Percentiles rank a stretch among this genome's conserved stretches.
These are phyloP conservation scores for Parus major DNA, from an alignment of 2,113 vertebrate genomes.

Conservation along the genomic window DNA sequence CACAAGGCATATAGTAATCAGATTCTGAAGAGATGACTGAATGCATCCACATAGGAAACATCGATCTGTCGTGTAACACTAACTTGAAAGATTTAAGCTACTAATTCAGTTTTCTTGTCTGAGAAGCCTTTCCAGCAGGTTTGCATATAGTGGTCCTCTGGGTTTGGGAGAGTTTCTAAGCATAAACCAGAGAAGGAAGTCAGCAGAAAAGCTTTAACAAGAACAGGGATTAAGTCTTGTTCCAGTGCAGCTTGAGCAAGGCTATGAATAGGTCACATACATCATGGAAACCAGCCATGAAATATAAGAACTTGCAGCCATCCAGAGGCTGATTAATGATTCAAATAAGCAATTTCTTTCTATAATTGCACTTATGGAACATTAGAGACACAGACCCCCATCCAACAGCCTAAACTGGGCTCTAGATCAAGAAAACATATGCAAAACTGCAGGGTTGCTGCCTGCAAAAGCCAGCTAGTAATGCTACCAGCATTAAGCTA, in stretches of 20 bases:
- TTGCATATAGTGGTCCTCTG: not conserved
- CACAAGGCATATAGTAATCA: not conserved
- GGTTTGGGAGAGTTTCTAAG: not conserved
- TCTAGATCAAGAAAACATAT: constrained; percentile 65
- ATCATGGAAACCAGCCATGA: constrained; percentile 54
- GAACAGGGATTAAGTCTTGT: constrained; percentile 21
- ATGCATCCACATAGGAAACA: not conserved
- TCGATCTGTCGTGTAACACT: not conserved
- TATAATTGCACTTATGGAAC: constrained; percentile 62
- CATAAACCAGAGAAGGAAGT: not conserved
- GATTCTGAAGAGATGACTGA: constrained; percentile 13
- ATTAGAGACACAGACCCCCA: constrained; percentile 51
- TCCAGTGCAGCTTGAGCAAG: constrained; percentile 20
- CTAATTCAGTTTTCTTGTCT: not conserved
- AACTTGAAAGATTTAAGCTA: not conserved
- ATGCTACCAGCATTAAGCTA: not conserved
- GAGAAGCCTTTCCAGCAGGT: not conserved
- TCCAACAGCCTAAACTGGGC: constrained; percentile 63
- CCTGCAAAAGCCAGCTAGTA: constrained; percentile 23
- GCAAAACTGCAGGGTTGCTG: constrained; percentile 45
- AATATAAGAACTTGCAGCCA: constrained; percentile 55
- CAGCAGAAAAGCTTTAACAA: constrained; percentile 42
- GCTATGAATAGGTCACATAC: constrained; percentile 33
- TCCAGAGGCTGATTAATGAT: constrained; percentile 59
- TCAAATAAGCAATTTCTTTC: constrained; percentile 64